phyloP scores from a whole-genome alignment of 2,113 vertebrate genomes.

The Heterotilapia buettikoferi region DNA sequence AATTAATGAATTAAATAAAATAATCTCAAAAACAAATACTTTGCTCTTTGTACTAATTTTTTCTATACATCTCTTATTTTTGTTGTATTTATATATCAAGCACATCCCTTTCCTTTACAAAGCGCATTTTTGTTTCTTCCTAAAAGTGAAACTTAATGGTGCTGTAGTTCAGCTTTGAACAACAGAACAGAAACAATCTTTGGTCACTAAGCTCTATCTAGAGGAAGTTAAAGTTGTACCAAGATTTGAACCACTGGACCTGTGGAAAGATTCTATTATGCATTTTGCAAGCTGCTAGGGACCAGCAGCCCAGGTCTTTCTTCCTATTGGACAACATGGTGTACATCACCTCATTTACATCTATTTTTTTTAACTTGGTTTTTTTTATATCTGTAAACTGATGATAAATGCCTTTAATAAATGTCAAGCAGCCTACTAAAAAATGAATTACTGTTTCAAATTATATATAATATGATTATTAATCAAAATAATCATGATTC shows the following conservation, averaged over 20 bases:
- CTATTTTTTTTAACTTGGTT: neutral
- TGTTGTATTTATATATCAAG: neutral
- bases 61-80: neutral
- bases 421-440: neutral
- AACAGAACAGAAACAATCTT: neutral
- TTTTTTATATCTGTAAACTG: neutral
- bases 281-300: neutral
- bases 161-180: neutral
- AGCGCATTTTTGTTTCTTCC: accelerated
- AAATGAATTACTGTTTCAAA: neutral
- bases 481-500: neutral
- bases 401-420: neutral
- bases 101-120: neutral
- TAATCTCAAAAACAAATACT: accelerated
- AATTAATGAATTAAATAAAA: neutral
- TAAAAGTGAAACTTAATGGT: accelerated
- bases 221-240: neutral
- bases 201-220: neutral
- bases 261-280: neutral
- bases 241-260: neutral
- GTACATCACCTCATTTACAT: neutral
- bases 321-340: neutral
- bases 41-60: neutral
- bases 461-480: neutral
- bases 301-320: neutral